Conservation (phyloP, 2,888 invertebrate genomes). For the Drosophila pegasa region DNA sequence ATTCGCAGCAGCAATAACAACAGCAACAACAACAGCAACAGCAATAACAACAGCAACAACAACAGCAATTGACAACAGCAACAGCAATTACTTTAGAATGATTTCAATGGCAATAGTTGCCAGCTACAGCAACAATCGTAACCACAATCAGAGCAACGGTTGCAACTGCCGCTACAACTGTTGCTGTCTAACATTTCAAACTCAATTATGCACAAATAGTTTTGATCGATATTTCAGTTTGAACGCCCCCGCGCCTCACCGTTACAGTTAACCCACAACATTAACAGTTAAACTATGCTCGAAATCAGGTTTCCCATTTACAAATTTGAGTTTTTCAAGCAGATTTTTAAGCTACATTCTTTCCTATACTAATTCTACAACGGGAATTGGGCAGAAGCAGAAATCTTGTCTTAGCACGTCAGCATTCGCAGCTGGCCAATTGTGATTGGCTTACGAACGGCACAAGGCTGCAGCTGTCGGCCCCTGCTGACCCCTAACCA, state of each 20-base stretch:
- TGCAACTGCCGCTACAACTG: constrained; percentile 2
- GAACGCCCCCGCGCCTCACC: background rate
- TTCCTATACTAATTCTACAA: constrained; percentile 2
- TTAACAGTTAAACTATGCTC: background rate
- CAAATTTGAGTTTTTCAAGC: background rate
- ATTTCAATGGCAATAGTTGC: background rate
- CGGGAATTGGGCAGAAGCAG: background rate
- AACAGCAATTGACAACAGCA: too few species aligned
- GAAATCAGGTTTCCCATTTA: constrained; percentile 8
- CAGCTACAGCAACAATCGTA: background rate
- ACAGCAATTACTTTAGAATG: background rate
- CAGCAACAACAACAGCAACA: too few species aligned
- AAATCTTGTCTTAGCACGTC: background rate
- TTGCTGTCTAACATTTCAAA: constrained; percentile 18
- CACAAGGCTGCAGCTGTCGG: constrained; percentile 13
- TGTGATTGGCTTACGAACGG: constrained; percentile 1
- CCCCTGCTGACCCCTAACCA: background rate
- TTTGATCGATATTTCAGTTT: constrained; percentile 8
- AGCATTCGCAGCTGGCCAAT: constrained; percentile 5
- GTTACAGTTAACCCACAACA: background rate
- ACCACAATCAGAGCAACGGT: background rate
- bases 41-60: background rate
- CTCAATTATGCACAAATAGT: constrained; percentile 20
- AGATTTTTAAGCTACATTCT: background rate
- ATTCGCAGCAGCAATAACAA: background rate